Percentiles rank a stretch among this genome's conserved stretches.
Evolutionary conservation across 2,888 invertebrate species (phyloP).

Genomic region (Linyphia triangularis): DNA sequence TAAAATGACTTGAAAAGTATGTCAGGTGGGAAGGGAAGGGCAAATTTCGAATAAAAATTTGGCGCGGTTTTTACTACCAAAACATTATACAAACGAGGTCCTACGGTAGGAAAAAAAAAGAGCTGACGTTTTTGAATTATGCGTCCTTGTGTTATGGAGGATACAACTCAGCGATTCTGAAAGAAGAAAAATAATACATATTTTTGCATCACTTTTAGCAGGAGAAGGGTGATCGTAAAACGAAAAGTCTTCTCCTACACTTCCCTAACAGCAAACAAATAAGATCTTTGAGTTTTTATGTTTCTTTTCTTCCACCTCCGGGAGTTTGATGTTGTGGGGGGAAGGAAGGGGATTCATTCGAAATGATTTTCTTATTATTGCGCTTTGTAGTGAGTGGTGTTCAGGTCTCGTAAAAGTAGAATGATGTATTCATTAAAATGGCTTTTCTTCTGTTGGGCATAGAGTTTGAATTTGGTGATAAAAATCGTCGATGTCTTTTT

Average conservation of each 20-base stretch:
- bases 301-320: background rate
- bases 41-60: background rate
- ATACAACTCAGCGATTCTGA: constrained; percentile 14
- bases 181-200: constrained; percentile 55
- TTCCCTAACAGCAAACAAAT: background rate
- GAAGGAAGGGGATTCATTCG: too few species aligned
- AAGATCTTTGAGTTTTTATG: constrained; percentile 27
- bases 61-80: constrained; percentile 11
- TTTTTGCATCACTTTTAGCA: constrained; percentile 50
- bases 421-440: too few species aligned
- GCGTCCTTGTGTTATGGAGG: constrained; percentile 10
- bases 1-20: constrained; percentile 6
- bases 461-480: too few species aligned
- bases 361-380: too few species aligned
- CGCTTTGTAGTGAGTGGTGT: too few species aligned
- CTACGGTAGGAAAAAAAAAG: background rate
- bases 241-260: background rate
- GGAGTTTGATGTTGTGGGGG: too few species aligned
- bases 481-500: too few species aligned
- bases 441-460: too few species aligned
- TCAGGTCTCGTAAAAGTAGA: too few species aligned
- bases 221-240: constrained; percentile 18
- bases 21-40: background rate
- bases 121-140: constrained; percentile 31
- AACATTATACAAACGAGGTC: background rate